phyloP scores from a whole-genome alignment of 1,140 invertebrate genomes.

The Drosophila baimaii region DNA sequence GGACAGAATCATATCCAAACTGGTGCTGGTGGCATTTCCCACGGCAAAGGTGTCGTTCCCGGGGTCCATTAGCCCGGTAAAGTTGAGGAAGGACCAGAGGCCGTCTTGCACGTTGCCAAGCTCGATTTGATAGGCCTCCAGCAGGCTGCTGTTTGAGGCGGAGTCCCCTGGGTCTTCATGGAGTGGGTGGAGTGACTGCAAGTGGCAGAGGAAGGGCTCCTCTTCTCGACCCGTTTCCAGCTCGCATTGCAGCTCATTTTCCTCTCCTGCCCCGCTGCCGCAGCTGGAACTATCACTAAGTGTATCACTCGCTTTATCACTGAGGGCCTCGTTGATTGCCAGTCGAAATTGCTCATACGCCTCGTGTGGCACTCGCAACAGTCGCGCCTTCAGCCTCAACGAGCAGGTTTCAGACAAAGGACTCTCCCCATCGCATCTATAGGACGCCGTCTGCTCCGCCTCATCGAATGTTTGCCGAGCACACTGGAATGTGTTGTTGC shows the following conservation, averaged over 20 bases:
- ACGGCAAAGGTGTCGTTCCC: conserved; percentile 30
- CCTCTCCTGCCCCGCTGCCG: conserved; percentile 3
- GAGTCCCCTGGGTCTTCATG: conserved; percentile 4
- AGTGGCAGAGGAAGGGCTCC: conserved; percentile 53
- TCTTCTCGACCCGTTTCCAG: neutral
- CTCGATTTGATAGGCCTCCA: conserved; percentile 54
- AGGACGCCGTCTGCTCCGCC: conserved; percentile 49
- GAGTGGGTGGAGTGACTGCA: conserved; percentile 29
- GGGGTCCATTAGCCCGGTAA: conserved; percentile 51
- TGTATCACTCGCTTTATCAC: conserved; percentile 78
- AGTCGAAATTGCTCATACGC: conserved; percentile 77
- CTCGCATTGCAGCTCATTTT: conserved; percentile 39
- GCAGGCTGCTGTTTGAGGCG: conserved; percentile 14
- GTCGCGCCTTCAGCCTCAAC: conserved; percentile 58
- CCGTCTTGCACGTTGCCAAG: conserved; percentile 35
- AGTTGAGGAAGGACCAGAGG: conserved; percentile 68
- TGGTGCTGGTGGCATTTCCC: conserved; percentile 46
- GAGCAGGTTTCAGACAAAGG: conserved; percentile 47
- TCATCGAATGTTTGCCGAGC: conserved; percentile 59
- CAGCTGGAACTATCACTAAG: conserved; percentile 62
- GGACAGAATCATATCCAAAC: conserved; percentile 66
- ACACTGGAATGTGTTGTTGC: conserved; percentile 74
- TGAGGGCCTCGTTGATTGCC: conserved; percentile 63
- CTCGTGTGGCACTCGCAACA: conserved; percentile 58
- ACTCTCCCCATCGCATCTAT: conserved; percentile 46